Evolutionary conservation across 2,797 vertebrate species (phyloP), one percentile per base, ranked within the genome.

Genomic region (Chelon labrosus): DNA sequence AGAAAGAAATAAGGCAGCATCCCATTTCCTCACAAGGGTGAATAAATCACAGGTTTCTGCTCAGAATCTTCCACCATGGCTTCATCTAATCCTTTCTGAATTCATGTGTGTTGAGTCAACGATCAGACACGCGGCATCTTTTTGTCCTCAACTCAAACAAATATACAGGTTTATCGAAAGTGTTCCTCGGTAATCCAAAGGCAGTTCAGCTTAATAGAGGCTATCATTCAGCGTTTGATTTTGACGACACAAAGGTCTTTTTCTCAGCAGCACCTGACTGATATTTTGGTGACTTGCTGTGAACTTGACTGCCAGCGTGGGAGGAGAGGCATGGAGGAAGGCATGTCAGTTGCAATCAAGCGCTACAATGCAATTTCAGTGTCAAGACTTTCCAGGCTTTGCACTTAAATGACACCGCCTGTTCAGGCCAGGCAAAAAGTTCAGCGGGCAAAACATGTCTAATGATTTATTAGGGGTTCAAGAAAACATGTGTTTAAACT

Each of bases 31-130:
- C 65, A 74, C 73, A 50, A 80, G 75, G 64, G 68, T 77, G 70
- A 89, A 89, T 89, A 89, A 88, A 92, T 91, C 88, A 89, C 65
- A 77, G 61, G 70, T 80, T 35, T 79, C 75, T 57, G 37, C 70
- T 75, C 57, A 65, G 61, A 85, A 84, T 88, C 59, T 65, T 73
- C 85, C 66, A 78, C 50, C 22, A 25, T 56, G 71, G 78, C 78
- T 76, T 80, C 37, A 56, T 87, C 67, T 76, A 78, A 82, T 80
- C 65, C 53, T 41, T 61, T 85, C 19, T 69, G 77, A 77, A 84
- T 63, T 51, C 67, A 57, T 37, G 58, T 38, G 55, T 85, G 73
- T 84, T 69, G 22, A 73, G 57, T 71, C 54, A 57, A 49, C 68
- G 47, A 79, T 65, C 74, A 70, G 49, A 65, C 52, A 65, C n/a